Evolutionary conservation across 2,113 vertebrate genomes (phyloP), one percentile per base, ranked within the genome.

Genomic region (Channa maculata): DNA sequence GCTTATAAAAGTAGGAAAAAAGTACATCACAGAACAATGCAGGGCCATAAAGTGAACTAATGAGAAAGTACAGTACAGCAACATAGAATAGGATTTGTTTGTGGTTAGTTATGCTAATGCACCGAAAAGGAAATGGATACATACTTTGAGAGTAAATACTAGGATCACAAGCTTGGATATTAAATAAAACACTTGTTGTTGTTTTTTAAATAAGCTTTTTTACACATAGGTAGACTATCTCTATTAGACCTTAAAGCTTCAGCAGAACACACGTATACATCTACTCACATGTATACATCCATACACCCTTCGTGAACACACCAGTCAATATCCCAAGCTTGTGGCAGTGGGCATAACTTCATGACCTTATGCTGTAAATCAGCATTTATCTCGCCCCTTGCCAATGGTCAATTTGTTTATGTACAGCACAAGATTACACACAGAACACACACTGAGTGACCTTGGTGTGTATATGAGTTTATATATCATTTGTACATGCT

Each of bases 401-500:
- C 65, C 73, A 69, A 37, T 57, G 75, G 15, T 68, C 33, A 49
- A 77, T 75, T 86, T 86, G 38, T 78, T 66, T 46, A 54, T 71
- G 45, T 37, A 33, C 54, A 44, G 54, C 14, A 14, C 10, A 60
- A 69, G 46, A 67, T 71, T 44, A 39, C 66, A 76, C 13, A 37
- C n/a, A 64, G 64, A 77, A 63, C 64, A 46, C 69, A 52, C 44
- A 71, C 69, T 15, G 66, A 58, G 64, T 54, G 86, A 82, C 75
- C 84, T 83, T 86, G 85, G 76, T 68, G 67, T 24, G 24, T 24
- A 24, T 24, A 24, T 39, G n/a, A 61, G 41, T 63, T 34, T 67
- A 75, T 85, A 85, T 77, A 88, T 80, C 77, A 84, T 67, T 50
- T 63, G 39, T 48, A 33, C 46, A 67, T 54, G 54, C 48, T 52